Evolutionary conservation across 2,113 vertebrate species (phyloP), one percentile per base, ranked within the genome.

Genomic region (Typhlomys cinereus): DNA sequence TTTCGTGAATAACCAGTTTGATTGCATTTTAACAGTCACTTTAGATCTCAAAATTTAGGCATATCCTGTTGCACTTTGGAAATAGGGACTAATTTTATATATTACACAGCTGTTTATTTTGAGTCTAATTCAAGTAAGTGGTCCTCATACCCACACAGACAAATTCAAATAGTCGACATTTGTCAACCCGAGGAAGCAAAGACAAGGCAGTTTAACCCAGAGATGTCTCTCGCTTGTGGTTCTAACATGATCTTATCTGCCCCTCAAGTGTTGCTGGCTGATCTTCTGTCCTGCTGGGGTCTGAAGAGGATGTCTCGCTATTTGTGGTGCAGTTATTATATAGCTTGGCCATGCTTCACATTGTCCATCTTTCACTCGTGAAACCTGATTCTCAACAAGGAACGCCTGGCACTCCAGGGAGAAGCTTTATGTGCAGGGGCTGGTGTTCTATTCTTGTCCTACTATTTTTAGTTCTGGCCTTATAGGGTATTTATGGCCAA

Each of bases 401-500:
- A 95, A 97, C 61, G 75, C 5, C 73, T 17, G 12, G 90, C 95
- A 90, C 87, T 86, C n/a, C 91, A 93, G 94, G 91, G 85, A 94
- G 90, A 97, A 95, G 94, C 92, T 94, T 69, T 69, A 46, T 95
- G 57, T 66, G 85, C 88, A 83, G 92, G 90, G 93, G 93, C 89
- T 74, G 92, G 85, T 66, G 89, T 79, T 92, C 81, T 95, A 89
- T 95, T 95, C 92, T 92, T 96, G 70, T 84, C 73, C 3, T 66
- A 17, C 87, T 97, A 95, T 96, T 97, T 97, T 97, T 96, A 96
- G 89, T 94, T 91, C 64, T 96, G 80, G 82, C 95, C 74, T 78
- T 97, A 95, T 97, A 96, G 96, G 97, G 96, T 66, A 92, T 96
- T 97, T 93, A 92, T 86, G 95, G 83, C 90, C 94, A 74, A 93